Evolutionary conservation across 2,113 vertebrate genomes (phyloP).

Genomic region (Periophthalmus modestus): DNA sequence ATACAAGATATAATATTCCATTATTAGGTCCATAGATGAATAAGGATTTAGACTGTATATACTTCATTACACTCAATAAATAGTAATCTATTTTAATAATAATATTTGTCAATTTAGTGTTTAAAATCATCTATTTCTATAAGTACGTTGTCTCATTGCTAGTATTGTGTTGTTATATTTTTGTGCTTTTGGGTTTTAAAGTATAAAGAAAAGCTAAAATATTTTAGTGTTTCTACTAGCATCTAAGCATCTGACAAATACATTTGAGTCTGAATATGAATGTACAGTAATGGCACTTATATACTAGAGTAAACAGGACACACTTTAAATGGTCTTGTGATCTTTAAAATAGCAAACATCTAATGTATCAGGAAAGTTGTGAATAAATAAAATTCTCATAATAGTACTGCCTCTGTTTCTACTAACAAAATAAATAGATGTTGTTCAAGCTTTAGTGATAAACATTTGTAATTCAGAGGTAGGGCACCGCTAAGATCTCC

Average conservation of each 20-base stretch:
- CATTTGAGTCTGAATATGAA: slow-evolving; percentile 19
- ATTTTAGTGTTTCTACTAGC: slow-evolving; percentile 46
- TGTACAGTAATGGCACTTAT: slow-evolving; percentile 49
- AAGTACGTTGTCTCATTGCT: not conserved
- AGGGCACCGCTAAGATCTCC: slow-evolving; percentile 25
- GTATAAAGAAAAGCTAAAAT: slow-evolving; percentile 33
- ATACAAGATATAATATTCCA: slow-evolving; percentile 58
- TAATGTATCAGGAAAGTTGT: slow-evolving; percentile 16
- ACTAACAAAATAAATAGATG: slow-evolving; percentile 20
- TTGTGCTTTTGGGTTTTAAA: slow-evolving; percentile 40
- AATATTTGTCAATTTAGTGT: slow-evolving; percentile 1
- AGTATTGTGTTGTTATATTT: slow-evolving; percentile 21
- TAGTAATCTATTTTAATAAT: slow-evolving; percentile 2
- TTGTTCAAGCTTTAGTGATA: slow-evolving; percentile 23
- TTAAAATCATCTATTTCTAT: not conserved
- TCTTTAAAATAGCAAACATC: slow-evolving; percentile 32
- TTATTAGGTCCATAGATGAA: slow-evolving; percentile 48
- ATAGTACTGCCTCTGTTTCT: slow-evolving; percentile 9
- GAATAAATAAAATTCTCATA: not conserved
- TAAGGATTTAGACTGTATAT: slow-evolving; percentile 43
- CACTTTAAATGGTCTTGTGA: slow-evolving; percentile 28
- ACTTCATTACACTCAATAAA: slow-evolving; percentile 3
- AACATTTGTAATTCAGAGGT: slow-evolving; percentile 51
- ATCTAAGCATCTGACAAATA: slow-evolving; percentile 55
- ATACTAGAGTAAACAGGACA: slow-evolving; percentile 39